Evolutionary conservation across 2,797 vertebrate genomes (phyloP), one percentile per base, ranked within the genome.

Genomic region (Pipistrellus pygmaeus): DNA sequence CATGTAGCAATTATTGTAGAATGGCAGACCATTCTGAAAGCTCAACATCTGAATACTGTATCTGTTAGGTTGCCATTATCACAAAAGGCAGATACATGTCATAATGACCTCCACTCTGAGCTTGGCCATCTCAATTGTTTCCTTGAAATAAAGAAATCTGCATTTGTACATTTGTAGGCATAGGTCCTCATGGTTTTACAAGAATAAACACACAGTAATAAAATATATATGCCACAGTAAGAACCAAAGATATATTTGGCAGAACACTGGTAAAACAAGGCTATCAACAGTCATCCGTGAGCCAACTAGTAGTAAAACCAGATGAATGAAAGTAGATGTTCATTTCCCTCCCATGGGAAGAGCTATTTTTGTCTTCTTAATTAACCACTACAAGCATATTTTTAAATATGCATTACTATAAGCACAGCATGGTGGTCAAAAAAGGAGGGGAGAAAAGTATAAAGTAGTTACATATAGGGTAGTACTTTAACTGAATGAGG

Each of bases 281-380:
- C 38, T 75, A 81, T 77, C 55, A 30, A 87, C 1, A 44, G 25
- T 55, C 66, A 94, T 18, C n/a, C 6, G 2, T 11, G 6, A 84
- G 80, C 9, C 23, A 89, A 32, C 30, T 41, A 72, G 89, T 91
- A 85, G n/a, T 92, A 89, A 94, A 96, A 80, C n/a, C 41, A 90
- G 51, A n/a, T 82, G 60, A 90, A 64, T 77, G 66, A 85, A 95
- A 86, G 86, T 18, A 72, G 51, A 77, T 30, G 66, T 20, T 71
- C 64, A 72, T 90, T 90, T 86, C 23, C 35, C 25, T 46, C 55
- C 17, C 12, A 44, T 32, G 10, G 41, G 41, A 88, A 41, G n/a
- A 23, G 17, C 2, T 88, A 35, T 73, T 84, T 88, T 73, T 2
- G 35, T 55, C 8, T 89, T n/a, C 57, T 94, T 68, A 84, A 78